phyloP scores from a whole-genome alignment of 1,140 invertebrate genomes.

The Stratiolaelaps scimitus region DNA sequence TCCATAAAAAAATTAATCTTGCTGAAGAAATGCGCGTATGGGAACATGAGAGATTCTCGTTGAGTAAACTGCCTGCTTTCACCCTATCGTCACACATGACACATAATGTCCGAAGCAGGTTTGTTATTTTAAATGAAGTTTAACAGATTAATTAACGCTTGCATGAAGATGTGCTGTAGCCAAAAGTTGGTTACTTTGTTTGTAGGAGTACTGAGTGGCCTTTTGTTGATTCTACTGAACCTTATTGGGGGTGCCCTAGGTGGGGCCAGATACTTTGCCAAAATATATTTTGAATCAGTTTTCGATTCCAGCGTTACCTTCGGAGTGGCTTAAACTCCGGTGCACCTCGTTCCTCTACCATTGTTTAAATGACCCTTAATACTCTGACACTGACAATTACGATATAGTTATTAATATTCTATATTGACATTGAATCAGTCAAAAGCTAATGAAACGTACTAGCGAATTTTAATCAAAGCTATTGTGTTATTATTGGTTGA shows the following conservation, averaged over 20 bases:
- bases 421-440: not conserved
- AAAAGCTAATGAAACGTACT: not conserved
- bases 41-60: conserved; percentile 94
- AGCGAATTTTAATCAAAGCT: no score
- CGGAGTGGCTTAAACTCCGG: no score
- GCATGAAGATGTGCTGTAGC: no score
- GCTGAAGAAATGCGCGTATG: conserved; percentile 80
- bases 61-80: conserved; percentile 73
- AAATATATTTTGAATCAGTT: no score
- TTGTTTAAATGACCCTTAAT: no score
- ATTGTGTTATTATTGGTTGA: not conserved
- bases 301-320: no score
- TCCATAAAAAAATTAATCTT: conserved; percentile 96
- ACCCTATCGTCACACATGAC: conserved; percentile 67
- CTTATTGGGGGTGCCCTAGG: no score
- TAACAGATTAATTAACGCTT: not conserved
- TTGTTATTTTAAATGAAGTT: not conserved
- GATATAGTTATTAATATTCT: not conserved
- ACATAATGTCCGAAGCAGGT: conserved; percentile 38
- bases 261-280: no score
- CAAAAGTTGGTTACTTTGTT: no score
- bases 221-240: no score
- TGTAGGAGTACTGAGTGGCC: no score
- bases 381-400: not conserved
- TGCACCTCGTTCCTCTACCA: no score